These are phyloP conservation scores for Merluccius polli DNA, from an alignment of 2,797 vertebrate genomes.

Conservation along the genomic window DNA sequence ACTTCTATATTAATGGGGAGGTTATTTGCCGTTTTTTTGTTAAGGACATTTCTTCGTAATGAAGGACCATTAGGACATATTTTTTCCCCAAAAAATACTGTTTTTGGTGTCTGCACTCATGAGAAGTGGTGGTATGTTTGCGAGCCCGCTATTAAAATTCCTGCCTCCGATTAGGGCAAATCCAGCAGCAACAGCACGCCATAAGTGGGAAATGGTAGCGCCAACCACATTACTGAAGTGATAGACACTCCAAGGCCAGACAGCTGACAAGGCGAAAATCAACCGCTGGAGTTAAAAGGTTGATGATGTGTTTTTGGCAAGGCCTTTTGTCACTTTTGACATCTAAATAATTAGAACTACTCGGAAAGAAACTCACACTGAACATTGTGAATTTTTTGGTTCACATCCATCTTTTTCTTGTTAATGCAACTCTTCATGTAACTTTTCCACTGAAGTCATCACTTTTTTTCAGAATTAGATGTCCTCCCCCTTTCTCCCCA, in stretches of 20 bases:
- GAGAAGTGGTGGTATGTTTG: slow-evolving; percentile 39
- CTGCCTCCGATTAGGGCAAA: slow-evolving; percentile 33
- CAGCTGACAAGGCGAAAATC: slow-evolving; percentile 13
- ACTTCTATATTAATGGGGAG: neutral
- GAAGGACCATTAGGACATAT: slow-evolving; percentile 4
- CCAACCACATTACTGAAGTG: slow-evolving; percentile 21
- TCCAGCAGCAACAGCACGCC: slow-evolving; percentile 31
- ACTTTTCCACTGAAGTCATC: neutral
- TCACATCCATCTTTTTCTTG: neutral
- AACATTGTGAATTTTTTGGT: neutral
- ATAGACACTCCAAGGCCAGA: slow-evolving; percentile 25
- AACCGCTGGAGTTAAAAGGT: neutral
- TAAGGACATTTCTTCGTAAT: slow-evolving; percentile 11
- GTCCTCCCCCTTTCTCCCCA: neutral
- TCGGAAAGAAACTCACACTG: neutral
- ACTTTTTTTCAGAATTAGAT: neutral
- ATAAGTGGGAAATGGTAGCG: slow-evolving; percentile 22
- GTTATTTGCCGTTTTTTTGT: slow-evolving; percentile 3
- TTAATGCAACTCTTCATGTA: neutral
- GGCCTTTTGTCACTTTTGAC: neutral
- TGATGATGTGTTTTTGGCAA: neutral
- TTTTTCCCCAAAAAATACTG: slow-evolving; percentile 4
- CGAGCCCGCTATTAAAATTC: slow-evolving; percentile 40
- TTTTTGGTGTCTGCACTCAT: slow-evolving; percentile 32
- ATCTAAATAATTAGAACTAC: neutral